Evolutionary conservation across 2,888 invertebrate species (phyloP).

Genomic region (Erebia aethiops): DNA sequence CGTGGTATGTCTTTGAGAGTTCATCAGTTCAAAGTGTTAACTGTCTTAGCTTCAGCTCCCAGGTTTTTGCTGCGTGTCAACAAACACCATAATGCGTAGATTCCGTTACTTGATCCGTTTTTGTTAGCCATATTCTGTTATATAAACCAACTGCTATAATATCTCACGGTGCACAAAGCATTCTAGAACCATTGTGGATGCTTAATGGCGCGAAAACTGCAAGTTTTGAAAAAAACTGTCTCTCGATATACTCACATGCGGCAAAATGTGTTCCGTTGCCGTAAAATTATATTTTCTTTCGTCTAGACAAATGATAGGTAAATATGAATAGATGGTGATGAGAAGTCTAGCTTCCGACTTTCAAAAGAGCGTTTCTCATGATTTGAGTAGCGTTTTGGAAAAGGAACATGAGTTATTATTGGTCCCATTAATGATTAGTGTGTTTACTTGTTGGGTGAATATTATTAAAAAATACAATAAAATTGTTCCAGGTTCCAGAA

Average conservation of each 20-base stretch:
- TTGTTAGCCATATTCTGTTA: slow-evolving; percentile 35
- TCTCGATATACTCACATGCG: slow-evolving; percentile 1
- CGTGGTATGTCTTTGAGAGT: background rate
- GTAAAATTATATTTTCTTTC: slow-evolving; percentile 16
- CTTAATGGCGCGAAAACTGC: slow-evolving; percentile 28
- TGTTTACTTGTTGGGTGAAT: background rate
- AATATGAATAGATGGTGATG: background rate
- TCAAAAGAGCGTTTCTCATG: slow-evolving; percentile 44
- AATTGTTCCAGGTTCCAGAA: slow-evolving; percentile 68
- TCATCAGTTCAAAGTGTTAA: slow-evolving; percentile 10
- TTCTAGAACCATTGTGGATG: slow-evolving; percentile 30
- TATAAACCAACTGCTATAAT: slow-evolving; percentile 27
- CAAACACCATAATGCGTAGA: slow-evolving; percentile 46
- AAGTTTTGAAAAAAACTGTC: slow-evolving; percentile 15
- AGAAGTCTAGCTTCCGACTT: slow-evolving; percentile 25
- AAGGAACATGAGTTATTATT: background rate
- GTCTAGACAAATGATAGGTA: slow-evolving; percentile 6
- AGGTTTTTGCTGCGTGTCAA: slow-evolving; percentile 50
- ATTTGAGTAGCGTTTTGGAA: slow-evolving; percentile 22
- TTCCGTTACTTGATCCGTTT: slow-evolving; percentile 50
- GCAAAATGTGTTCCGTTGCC: slow-evolving; percentile 3
- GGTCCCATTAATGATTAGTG: background rate
- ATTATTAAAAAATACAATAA: background rate
- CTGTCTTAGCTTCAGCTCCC: slow-evolving; percentile 37
- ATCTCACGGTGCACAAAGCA: slow-evolving; percentile 35